phyloP scores from a whole-genome alignment of 1,140 invertebrate genomes.

The Bilobella aurantiaca region DNA sequence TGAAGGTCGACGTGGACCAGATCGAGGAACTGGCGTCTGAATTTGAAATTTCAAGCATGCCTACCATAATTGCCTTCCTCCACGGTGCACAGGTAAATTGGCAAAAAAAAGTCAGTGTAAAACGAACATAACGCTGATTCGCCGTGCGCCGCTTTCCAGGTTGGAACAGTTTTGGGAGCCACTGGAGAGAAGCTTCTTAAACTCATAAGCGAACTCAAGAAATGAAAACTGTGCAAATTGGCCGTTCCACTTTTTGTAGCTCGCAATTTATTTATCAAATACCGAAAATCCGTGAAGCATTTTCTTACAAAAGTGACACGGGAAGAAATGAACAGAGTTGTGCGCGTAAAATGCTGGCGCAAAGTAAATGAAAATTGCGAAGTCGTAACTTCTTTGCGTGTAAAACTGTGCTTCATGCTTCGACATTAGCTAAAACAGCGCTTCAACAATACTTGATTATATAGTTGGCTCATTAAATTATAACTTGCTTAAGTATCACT shows the following conservation, averaged over 20 bases:
- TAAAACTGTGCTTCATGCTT: no score
- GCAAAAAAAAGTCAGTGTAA: conserved; percentile 10
- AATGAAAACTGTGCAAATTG: not conserved
- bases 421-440: no score
- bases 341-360: not conserved
- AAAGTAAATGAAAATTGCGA: no score
- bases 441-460: no score
- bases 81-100: conserved; percentile 53
- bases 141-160: not conserved
- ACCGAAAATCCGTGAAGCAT: no score
- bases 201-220: not conserved
- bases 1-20: conserved; percentile 75
- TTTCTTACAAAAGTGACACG: no score
- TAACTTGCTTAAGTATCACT: no score
- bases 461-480: no score
- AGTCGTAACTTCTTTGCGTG: no score
- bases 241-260: no score
- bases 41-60: conserved; percentile 79
- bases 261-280: no score
- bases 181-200: not conserved
- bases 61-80: conserved; percentile 85
- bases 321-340: not conserved
- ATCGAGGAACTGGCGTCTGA: conserved; percentile 67
- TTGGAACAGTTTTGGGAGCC: not conserved
- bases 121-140: not conserved